Evolutionary conservation across 1,140 invertebrate species (phyloP), one percentile per base, ranked within the genome.

Genomic region (Lutraria rhynchaena): DNA sequence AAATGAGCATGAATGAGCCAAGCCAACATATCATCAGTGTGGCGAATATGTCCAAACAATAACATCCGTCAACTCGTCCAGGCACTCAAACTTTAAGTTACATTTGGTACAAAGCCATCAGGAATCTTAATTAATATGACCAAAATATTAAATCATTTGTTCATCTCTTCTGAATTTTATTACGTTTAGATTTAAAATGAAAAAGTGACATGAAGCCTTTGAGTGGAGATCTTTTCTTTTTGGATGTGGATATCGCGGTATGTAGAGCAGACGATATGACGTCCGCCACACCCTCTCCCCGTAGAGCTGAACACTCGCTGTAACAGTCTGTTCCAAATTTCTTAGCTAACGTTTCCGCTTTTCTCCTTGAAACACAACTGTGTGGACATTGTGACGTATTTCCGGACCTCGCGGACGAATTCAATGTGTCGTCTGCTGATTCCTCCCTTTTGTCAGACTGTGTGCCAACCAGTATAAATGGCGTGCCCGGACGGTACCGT

Each of bases 261-360:
- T 96, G 94, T 82, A 86, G 53, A 15, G 88, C 84, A 33, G 49
- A 65, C 27, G 69, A 57, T 55, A 90, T 88, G 7, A 90, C 85
- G 1, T 85, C 76, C 5, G 86, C 70, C 13, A 89, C 44, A 4
- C 87, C 87, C 7, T 69, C 60, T 4, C 84, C 75, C 24, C 96
- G 98, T 85, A 97, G 94, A 2, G 97, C 96, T 1, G 97, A 98
- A 81, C 97, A 98, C 92, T 98, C 97, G 19, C 98, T 94, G 89
- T 98, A 98, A 80, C 94, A 94, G 3, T 98, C 96, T 1, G 97
- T 97, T 81, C 96, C 96, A 76, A 87, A 55, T 41, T 85, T 82
- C 37, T 85, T 85, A 22, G 96, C 96, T 85, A 97, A 91, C 83
- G 95, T 94, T 88, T 94, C 94, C 35, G 96, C 97, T 89, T 97